Base-by-base conservation (phyloP, 2,113 vertebrate genomes). In the Petromus typicus region DNA sequence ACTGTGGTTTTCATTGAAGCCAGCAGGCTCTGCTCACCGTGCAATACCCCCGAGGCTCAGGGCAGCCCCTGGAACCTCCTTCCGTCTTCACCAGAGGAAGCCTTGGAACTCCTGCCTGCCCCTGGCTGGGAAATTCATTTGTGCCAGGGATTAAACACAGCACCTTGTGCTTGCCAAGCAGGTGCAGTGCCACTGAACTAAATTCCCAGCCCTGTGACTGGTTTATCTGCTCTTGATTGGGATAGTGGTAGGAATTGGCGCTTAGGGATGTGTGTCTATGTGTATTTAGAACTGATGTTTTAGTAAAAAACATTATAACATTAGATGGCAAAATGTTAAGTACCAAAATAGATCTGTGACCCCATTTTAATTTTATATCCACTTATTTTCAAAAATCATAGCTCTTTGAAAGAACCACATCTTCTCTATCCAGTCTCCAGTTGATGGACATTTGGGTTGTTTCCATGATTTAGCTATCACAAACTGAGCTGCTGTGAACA, bases 371-470 rank as follows among this genome's bases (percentile, higher is more conserved):
- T 81, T 81, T 86, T 75, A 63, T 76, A 67, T 69, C 43, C 48
- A n/a, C 75, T 95, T 92, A 51, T 89, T 89, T 88, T 85, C 61
- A 11, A 30, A 80, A 86, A 23, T 48, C 17, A 8, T 59, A 78
- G 48, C 17, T 69, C 43, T n/a, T n/a, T n/a, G n/a, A n/a, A n/a
- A n/a, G n/a, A n/a, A n/a, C n/a, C n/a, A n/a, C n/a, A n/a, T n/a
- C n/a, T n/a, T n/a, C n/a, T n/a, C n/a, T n/a, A n/a, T n/a, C n/a
- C n/a, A n/a, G n/a, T n/a, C n/a, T n/a, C n/a, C n/a, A n/a, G n/a
- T n/a, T n/a, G n/a, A n/a, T n/a, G n/a, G n/a, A n/a, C n/a, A n/a
- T n/a, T n/a, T n/a, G n/a, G n/a, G n/a, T n/a, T n/a, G n/a, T n/a
- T n/a, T n/a, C n/a, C n/a, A n/a, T n/a, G n/a, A n/a, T n/a, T n/a